Base-by-base conservation (phyloP, 2,888 invertebrate species). In the Mesorhabditis spiculigera region DNA sequence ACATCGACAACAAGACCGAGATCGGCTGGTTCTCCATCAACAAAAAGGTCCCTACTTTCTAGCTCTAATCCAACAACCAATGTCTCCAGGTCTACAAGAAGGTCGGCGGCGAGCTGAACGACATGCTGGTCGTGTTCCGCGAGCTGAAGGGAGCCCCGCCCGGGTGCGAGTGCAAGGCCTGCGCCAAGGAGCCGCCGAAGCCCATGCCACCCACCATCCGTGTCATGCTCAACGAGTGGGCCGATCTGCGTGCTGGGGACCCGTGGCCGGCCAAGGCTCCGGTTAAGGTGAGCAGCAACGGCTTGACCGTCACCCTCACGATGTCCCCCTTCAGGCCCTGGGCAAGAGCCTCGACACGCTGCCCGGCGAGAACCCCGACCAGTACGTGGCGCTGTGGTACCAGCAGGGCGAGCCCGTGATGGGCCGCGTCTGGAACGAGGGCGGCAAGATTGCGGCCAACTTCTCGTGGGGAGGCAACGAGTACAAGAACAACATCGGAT, bases 401-500 rank as follows among this genome's bases (percentile, higher is more conserved):
- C 28, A 28, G 28, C 28, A 28, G 28, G 75, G 83, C 68, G 79
- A 82, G 69, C 83, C 83, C 5, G 82, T 83, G 68, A 83, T 83
- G 83, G 83, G 82, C n/a, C 79, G 83, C 44, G 75, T 82, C 67
- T 82, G 81, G 81, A 82, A 82, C 73, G 81, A 82, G 69, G 70
- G 71, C 8, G 83, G 83, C 70, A 81, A 81, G 73, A 28, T 28
- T 28, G 28, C 28, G 28, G 28, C 68, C 28, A 28, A 28, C 28
- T 28, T 28, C 28, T 28, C 28, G 28, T 28, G 28, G 28, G 28
- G 28, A 28, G 76, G 76, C 71, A 75, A 81, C 72, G 83, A 82
- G 73, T 82, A 79, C 75, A 73, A 70, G 67, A 75, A 68, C 67
- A 81, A 81, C 70, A 71, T 82, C 63, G 81, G 82, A 68, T 81